These are phyloP conservation scores for Lathamus discolor DNA, from an alignment of 2,113 vertebrate genomes.

Conservation along the genomic window DNA sequence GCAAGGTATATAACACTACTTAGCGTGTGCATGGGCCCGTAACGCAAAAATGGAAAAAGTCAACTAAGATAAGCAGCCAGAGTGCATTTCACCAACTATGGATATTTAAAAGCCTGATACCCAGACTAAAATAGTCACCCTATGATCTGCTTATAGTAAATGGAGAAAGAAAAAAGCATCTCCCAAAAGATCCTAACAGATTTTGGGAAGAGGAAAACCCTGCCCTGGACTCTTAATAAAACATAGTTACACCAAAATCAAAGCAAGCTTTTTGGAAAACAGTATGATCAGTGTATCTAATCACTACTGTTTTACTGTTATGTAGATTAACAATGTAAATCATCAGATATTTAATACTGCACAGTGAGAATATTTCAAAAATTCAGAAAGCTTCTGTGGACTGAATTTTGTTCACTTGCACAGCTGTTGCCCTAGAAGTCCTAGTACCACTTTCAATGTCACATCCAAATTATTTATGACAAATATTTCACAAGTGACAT, in stretches of 20 bases:
- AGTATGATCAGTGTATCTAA: not conserved
- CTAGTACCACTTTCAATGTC: not conserved
- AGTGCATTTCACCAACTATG: not conserved
- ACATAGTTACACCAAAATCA: not conserved
- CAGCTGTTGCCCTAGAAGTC: not conserved
- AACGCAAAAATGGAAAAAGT: not conserved
- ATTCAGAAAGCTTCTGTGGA: not conserved
- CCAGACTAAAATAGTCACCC: not conserved
- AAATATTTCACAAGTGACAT: not conserved
- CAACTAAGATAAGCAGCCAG: not conserved
- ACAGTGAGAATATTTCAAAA: not conserved
- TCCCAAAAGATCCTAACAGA: not conserved
- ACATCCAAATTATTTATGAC: not conserved
- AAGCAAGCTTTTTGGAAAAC: not conserved
- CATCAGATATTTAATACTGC: not conserved
- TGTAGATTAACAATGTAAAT: not conserved
- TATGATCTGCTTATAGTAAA: not conserved
- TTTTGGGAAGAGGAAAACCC: not conserved
- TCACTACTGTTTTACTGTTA: not conserved
- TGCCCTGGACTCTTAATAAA: not conserved
- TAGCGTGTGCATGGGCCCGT: not conserved
- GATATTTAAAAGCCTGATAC: not conserved
- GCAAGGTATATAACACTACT: not conserved
- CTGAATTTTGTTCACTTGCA: not conserved
- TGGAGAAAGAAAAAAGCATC: not conserved